These are phyloP conservation scores for Bothrops jararaca DNA, from an alignment of 2,113 vertebrate genomes.

Conservation along the genomic window DNA sequence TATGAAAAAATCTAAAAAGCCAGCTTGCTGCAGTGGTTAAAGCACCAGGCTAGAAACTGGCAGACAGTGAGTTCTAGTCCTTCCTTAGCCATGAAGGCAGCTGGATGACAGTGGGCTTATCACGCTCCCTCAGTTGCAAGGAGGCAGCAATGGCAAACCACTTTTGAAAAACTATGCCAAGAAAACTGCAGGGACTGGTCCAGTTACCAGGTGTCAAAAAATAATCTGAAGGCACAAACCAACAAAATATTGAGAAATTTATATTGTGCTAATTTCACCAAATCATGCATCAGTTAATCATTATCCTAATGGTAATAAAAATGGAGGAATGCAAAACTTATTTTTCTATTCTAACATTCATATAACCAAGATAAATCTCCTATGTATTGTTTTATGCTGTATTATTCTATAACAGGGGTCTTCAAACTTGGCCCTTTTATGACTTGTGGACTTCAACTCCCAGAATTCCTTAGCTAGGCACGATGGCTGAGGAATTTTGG, in stretches of 20 bases:
- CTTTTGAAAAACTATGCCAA: not conserved
- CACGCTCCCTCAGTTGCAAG: not conserved
- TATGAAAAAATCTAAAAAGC: not conserved
- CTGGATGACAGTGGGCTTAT: not conserved
- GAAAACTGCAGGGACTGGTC: not conserved
- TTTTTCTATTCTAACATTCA: not conserved
- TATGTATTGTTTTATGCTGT: not conserved
- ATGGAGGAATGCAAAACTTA: not conserved
- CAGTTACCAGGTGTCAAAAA: not conserved
- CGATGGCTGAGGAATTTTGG: no score
- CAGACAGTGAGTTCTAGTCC: not conserved
- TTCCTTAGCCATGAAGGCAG: not conserved
- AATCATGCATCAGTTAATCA: not conserved
- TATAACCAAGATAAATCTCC: not conserved
- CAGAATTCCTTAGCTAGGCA: no score
- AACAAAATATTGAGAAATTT: not conserved
- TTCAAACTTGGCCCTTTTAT: no score
- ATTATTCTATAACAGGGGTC: not conserved
- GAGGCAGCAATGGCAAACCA: not conserved
- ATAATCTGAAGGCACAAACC: not conserved
- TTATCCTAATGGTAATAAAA: not conserved
- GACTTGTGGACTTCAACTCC: no score
- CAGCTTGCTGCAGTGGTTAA: not conserved
- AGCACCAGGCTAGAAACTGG: not conserved
- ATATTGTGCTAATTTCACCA: not conserved